Conservation (phyloP, 2,888 invertebrate genomes). For the Erebia palarica region DNA sequence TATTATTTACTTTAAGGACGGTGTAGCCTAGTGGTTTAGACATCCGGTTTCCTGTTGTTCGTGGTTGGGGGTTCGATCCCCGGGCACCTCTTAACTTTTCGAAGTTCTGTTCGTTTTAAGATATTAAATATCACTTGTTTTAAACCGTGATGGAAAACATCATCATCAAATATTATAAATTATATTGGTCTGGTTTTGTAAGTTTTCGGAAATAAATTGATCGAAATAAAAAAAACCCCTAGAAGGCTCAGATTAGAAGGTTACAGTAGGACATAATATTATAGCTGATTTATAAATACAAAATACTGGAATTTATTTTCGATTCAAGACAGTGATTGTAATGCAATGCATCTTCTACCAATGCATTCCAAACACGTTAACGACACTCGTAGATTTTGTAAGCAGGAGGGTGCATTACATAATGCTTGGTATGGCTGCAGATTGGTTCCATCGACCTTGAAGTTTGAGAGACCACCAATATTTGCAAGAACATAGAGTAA, state of each 20-base stretch:
- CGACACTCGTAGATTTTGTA: conserved; percentile 33
- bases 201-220: no score
- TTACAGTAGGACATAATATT: background rate
- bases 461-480: background rate
- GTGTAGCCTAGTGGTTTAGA: no score
- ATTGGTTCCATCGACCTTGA: conserved; percentile 25
- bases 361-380: conserved; percentile 39
- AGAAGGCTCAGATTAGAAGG: background rate
- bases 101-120: no score
- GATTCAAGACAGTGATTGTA: conserved; percentile 25
- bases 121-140: no score
- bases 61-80: no score
- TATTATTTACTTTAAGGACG: no score
- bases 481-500: background rate
- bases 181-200: no score
- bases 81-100: no score
- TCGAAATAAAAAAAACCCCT: no score
- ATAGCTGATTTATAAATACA: background rate
- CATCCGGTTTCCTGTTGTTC: no score
- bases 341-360: conserved; percentile 32
- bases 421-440: conserved; percentile 20
- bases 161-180: no score
- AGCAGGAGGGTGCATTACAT: conserved; percentile 29
- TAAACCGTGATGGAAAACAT: no score
- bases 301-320: conserved; percentile 1